Evolutionary conservation across 1,140 invertebrate genomes (phyloP), one percentile per base, ranked within the genome.

Genomic region (Gonioctena quinquepunctata): DNA sequence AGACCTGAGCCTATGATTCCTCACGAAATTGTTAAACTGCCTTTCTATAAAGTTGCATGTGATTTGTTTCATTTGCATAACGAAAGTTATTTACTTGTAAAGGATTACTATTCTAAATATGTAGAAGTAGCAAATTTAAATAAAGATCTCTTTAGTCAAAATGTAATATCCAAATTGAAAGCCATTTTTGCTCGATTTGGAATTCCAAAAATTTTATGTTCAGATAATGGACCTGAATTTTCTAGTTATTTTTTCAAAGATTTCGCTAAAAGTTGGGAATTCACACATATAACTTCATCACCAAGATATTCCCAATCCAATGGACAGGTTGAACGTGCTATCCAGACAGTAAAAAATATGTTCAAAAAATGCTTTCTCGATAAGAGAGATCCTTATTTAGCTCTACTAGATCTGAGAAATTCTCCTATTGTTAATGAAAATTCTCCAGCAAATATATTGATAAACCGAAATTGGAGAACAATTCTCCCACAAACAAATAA

Each of bases 1-100:
- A 16, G 16, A 18, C 26, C 68, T 26, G 74, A 82, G 73, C 66
- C 76, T 6, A 28, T 84, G 16, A 77, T 77, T 11, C 65, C 77
- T 5, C 80, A 79, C 70, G 76, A 79, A 54, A 57, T 82, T 22
- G 72, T 77, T 56, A 50, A 71, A n/a, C 69, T 72, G 6, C 66
- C 77, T 6, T 83, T 76, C 76, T 68, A 71, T 26, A 82, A 82
- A 63, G 60, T 83, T 42, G 80, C 76, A 6, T 48, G 49, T 60
- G 79, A 83, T 71, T 63, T 81, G 22, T 79, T 80, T 69, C 69
- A 80, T 66, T 76, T 79, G 76, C 73, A 83, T 73, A 77, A 75
- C 77, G 78, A 76, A 66, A 28, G 28, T 33, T 77, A 75, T 66
- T 63, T 77, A 64, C 6, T 79, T 50, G 63, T 76, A 3, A 70